These are phyloP conservation scores for Turritopsis rubra DNA, from an alignment of 30 jellyfish, hydroid and myxozoan species.

Conservation along the genomic window DNA sequence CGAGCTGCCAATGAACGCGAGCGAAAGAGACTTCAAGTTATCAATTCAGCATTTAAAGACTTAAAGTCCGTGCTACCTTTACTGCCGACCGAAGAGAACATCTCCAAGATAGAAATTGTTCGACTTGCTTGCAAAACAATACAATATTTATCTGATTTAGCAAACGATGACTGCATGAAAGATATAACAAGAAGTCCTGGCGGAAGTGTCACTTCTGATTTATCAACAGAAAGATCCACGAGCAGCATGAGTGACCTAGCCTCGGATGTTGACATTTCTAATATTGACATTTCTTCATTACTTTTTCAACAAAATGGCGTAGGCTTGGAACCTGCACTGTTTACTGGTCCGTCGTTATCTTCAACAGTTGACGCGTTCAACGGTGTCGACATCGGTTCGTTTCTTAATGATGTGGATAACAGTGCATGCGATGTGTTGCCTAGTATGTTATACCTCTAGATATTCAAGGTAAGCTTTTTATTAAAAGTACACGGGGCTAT, in stretches of 20 bases:
- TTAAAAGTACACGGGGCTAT: no score
- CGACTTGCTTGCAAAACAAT: constrained; percentile 74
- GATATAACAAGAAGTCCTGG: constrained; percentile 20
- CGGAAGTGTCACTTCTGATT: constrained; percentile 13
- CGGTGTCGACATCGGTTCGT: constrained; percentile 8
- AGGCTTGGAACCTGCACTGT: not conserved
- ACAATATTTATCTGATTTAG: constrained; percentile 38
- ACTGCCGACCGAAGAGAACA: constrained; percentile 72
- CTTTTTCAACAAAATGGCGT: not conserved
- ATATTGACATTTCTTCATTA: constrained; percentile 13
- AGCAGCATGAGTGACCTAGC: not conserved
- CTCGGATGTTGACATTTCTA: not conserved
- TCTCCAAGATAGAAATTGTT: constrained; percentile 78
- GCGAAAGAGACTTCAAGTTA: constrained; percentile 65
- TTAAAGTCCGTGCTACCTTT: constrained; percentile 64
- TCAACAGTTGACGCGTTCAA: constrained; percentile 13
- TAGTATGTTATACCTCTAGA: not conserved
- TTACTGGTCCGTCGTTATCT: not conserved
- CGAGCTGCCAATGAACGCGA: constrained; percentile 92
- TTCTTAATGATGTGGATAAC: not conserved
- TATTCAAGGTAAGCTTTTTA: not conserved
- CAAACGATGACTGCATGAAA: constrained; percentile 26
- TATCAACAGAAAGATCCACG: constrained; percentile 4
- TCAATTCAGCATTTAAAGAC: constrained; percentile 65
- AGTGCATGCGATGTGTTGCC: not conserved